Percentiles rank a stretch among this genome's conserved stretches.
These are phyloP conservation scores for Oreortyx pictus DNA, from an alignment of 2,797 vertebrate species.

Conservation along the genomic window DNA sequence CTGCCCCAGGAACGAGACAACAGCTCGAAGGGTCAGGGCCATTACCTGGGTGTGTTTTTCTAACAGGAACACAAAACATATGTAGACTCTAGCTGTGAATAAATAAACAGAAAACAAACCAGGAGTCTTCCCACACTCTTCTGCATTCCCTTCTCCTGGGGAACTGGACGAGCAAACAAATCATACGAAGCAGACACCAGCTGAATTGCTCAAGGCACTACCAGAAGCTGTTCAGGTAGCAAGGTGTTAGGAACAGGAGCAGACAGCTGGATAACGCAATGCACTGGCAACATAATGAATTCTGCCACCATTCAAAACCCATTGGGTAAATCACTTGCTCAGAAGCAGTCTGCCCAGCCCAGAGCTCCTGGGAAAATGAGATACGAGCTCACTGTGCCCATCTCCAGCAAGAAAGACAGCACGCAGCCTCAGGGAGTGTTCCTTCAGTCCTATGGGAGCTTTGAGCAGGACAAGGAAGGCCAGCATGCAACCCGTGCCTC, in stretches of 20 bases:
- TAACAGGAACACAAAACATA: not conserved
- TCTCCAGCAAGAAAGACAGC: constrained; percentile 7
- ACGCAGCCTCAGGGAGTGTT: not conserved
- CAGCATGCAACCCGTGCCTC: not conserved
- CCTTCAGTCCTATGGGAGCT: not conserved
- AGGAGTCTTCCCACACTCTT: not conserved
- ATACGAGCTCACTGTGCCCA: not conserved
- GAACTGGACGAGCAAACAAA: not conserved
- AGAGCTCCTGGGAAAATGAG: not conserved
- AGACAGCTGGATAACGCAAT: not conserved
- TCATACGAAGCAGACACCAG: not conserved
- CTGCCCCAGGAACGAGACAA: not conserved
- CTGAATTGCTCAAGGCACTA: constrained; percentile 41
- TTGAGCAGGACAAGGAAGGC: not conserved
- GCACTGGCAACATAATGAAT: not conserved
- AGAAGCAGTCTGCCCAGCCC: constrained; percentile 15
- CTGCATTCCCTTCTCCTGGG: not conserved
- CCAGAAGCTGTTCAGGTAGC: constrained; percentile 13
- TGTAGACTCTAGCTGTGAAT: not conserved
- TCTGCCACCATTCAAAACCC: not conserved
- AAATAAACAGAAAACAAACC: constrained; percentile 16
- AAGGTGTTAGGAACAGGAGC: not conserved
- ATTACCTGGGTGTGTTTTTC: not conserved
- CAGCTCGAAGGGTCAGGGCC: fast-evolving
- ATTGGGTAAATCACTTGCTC: not conserved